A percentile compares a stretch with the other conserved stretches of the same genome.
Conservation (phyloP, 2,113 vertebrate genomes). For the Rhinolophus sinicus region DNA sequence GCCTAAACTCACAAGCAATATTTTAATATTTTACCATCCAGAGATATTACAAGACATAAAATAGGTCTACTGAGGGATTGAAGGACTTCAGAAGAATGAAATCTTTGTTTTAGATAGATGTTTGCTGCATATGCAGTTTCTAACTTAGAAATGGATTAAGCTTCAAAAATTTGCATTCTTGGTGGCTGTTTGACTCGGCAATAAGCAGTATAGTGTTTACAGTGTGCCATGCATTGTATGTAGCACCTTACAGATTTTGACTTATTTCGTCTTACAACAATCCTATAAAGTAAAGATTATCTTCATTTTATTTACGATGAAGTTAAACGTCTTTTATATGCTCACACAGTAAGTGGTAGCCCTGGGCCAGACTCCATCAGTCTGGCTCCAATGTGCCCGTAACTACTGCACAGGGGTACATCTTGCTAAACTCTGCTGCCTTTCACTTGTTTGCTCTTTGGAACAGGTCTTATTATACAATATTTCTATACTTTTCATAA, state of each 20-base stretch:
- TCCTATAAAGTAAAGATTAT: neutral
- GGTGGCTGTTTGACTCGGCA: neutral
- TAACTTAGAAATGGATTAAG: neutral
- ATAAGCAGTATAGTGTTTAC: neutral
- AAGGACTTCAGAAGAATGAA: neutral
- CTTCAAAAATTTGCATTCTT: neutral
- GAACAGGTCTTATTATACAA: neutral
- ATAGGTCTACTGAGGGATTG: neutral
- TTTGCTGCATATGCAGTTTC: neutral
- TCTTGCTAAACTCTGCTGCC: neutral
- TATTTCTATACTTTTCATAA: neutral
- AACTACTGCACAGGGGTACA: neutral
- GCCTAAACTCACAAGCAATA: neutral
- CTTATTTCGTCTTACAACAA: neutral
- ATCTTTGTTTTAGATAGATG: neutral
- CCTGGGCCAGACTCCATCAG: neutral
- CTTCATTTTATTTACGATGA: neutral
- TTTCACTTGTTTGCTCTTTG: neutral
- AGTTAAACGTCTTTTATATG: neutral
- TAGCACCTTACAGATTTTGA: neutral
- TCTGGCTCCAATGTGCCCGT: rapidly evolving
- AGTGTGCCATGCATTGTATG: neutral
- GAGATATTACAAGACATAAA: neutral
- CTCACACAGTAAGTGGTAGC: neutral
- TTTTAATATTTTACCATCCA: neutral